Evolutionary conservation across 1,140 invertebrate genomes (phyloP).

Genomic region (Metopolophium dirhodum): DNA sequence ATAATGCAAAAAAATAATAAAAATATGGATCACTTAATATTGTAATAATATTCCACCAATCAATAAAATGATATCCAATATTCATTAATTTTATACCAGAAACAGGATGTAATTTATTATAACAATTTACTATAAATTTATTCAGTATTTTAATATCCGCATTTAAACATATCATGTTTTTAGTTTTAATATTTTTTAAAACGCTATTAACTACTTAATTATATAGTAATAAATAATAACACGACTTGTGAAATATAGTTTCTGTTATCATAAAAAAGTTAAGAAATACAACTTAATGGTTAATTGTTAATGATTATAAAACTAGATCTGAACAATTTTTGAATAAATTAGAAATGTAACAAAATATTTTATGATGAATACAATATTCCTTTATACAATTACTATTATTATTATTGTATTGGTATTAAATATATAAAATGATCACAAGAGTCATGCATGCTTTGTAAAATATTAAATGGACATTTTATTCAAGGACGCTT

Average conservation of each 20-base stretch:
- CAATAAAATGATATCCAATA: not conserved
- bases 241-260: not conserved
- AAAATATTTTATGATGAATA: conserved; percentile 10
- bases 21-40: not conserved
- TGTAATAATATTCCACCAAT: not conserved
- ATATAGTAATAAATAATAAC: not conserved
- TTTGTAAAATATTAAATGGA: conserved; percentile 37
- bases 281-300: not conserved
- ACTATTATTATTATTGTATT: conserved; percentile 35
- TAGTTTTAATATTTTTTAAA: not conserved
- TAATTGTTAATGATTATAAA: not conserved
- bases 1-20: not conserved
- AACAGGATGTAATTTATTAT: not conserved
- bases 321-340: not conserved
- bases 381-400: not conserved
- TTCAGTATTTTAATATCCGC: not conserved
- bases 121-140: not conserved
- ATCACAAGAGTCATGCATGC: not conserved
- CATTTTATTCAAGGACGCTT: conserved; percentile 16
- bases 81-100: not conserved
- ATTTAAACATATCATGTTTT: not conserved
- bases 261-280: not conserved
- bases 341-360: conserved; percentile 9
- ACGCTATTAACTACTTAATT: not conserved
- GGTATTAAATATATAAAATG: not conserved